A percentile compares a stretch with the other conserved stretches of the same genome.
These are phyloP conservation scores for Myotis myotis DNA, from an alignment of 2,797 vertebrate species.

Conservation along the genomic window DNA sequence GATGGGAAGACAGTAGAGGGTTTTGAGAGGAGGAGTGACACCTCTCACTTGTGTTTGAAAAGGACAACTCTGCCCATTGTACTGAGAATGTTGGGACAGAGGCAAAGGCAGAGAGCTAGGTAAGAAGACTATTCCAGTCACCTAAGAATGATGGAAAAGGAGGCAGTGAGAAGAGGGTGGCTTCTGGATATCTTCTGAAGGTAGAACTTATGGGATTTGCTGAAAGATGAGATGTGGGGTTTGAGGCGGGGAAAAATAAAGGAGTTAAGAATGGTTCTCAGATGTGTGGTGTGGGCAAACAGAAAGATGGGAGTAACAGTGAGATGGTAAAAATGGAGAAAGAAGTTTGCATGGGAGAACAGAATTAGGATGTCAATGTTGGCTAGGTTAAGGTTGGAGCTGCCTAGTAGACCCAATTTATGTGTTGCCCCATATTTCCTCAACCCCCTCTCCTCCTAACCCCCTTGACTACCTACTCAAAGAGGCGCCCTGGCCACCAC, in stretches of 20 bases:
- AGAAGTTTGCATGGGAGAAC: not conserved
- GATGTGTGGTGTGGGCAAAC: not conserved
- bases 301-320: not conserved
- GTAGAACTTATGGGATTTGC: not conserved
- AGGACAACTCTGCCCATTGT: not conserved
- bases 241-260: not conserved
- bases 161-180: not conserved
- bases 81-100: not conserved
- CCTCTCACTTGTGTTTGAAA: not conserved
- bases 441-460: not conserved
- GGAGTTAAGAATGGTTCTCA: not conserved
- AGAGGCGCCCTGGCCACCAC: not conserved
- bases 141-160: not conserved
- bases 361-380: not conserved
- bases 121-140: not conserved
- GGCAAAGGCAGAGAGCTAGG: not conserved
- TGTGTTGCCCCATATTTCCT: not conserved
- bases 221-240: not conserved
- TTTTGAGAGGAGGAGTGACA: not conserved
- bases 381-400: not conserved
- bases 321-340: not conserved
- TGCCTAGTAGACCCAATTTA: not conserved
- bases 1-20: not conserved
- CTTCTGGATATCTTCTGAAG: not conserved
- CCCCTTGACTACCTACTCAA: not conserved